Conservation (phyloP, 2,113 vertebrate genomes). For the Dolichallabes microphthalmus region DNA sequence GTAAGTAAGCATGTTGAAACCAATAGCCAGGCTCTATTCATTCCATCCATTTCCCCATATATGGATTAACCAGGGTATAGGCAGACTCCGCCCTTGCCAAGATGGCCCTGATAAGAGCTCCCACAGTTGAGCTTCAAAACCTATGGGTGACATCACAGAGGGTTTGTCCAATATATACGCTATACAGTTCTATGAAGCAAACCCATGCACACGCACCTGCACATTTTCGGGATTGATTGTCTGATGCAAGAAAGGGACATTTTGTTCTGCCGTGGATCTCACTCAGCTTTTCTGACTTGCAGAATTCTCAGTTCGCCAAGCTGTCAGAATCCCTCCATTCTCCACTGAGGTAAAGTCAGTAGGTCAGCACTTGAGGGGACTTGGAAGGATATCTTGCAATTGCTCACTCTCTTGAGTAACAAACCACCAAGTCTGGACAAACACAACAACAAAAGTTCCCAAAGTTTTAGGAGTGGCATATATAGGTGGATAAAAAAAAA, state of each 20-base stretch:
- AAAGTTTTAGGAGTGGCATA: conserved; percentile 18
- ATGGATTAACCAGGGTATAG: too few relatives aligned
- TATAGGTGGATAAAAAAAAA: neutral
- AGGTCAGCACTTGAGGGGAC: conserved; percentile 56
- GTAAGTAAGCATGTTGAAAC: too few relatives aligned
- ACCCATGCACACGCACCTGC: neutral
- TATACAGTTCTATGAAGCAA: neutral
- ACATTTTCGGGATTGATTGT: neutral
- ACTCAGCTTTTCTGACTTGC: neutral
- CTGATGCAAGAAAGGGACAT: neutral
- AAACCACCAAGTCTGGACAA: conserved; percentile 63
- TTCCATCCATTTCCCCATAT: too few relatives aligned
- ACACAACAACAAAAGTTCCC: conserved; percentile 29
- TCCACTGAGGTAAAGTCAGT: conserved; percentile 55
- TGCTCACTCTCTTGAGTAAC: conserved; percentile 59
- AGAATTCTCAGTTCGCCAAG: conserved; percentile 24
- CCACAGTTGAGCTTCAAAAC: too few relatives aligned
- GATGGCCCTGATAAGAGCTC: too few relatives aligned
- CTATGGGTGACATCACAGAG: too few relatives aligned
- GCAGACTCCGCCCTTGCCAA: too few relatives aligned
- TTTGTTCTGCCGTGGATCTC: neutral
- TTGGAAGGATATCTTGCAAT: conserved; percentile 66
- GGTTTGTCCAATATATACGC: too few relatives aligned
- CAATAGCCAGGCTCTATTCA: too few relatives aligned
- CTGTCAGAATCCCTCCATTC: conserved; percentile 51